phyloP scores from a whole-genome alignment of 2,888 invertebrate species.

The Luffia ferchaultella region DNA sequence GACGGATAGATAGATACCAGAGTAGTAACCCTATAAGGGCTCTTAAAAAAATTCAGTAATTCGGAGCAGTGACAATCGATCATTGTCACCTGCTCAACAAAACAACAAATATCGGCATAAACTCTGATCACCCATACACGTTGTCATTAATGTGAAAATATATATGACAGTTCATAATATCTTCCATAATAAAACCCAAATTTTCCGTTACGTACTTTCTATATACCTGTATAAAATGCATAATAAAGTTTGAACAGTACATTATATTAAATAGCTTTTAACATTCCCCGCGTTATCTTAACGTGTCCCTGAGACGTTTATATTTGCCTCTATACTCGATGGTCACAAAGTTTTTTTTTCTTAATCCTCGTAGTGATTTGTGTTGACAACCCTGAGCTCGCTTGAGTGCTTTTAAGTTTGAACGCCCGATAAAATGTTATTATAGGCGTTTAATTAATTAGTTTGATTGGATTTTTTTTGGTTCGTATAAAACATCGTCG shows the following conservation, averaged over 20 bases:
- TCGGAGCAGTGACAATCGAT: too few relatives aligned
- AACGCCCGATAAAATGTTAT: background rate
- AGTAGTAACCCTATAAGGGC: too few relatives aligned
- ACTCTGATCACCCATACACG: too few relatives aligned
- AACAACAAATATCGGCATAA: too few relatives aligned
- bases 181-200: too few relatives aligned
- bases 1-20: too few relatives aligned
- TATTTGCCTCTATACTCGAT: slow-evolving; percentile 51
- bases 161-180: too few relatives aligned
- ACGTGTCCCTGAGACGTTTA: slow-evolving; percentile 55
- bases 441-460: background rate
- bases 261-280: slow-evolving; percentile 69
- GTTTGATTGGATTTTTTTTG: background rate
- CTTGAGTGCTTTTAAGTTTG: background rate
- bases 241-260: slow-evolving; percentile 65
- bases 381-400: background rate
- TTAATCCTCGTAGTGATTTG: background rate
- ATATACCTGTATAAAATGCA: slow-evolving; percentile 18
- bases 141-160: too few relatives aligned
- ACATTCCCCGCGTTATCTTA: slow-evolving; percentile 58
- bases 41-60: too few relatives aligned
- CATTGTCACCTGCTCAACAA: too few relatives aligned
- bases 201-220: background rate
- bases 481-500: too few relatives aligned
- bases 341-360: background rate